Conservation (phyloP, 2,113 vertebrate species). For the Fukomys damarensis region DNA sequence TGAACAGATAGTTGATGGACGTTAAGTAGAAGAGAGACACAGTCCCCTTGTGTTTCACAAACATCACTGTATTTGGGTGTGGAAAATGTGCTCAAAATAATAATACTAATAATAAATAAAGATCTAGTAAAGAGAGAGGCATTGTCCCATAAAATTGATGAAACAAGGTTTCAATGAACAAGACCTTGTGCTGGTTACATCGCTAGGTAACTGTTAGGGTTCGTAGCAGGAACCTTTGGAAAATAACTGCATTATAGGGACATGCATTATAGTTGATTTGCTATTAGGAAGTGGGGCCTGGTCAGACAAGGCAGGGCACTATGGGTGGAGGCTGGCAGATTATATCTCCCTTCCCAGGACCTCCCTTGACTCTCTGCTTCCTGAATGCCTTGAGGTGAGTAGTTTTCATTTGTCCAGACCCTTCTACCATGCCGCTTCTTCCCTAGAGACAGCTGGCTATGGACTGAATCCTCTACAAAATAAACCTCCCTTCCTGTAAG, state of each 20-base stretch:
- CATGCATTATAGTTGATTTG: neutral
- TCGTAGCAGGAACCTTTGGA: neutral
- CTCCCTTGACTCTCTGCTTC: neutral
- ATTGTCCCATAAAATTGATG: neutral
- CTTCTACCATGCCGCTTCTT: neutral
- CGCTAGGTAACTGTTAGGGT: neutral
- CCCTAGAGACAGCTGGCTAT: neutral
- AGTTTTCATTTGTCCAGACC: neutral
- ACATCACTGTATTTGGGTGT: neutral
- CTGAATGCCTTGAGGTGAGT: neutral
- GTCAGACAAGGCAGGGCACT: neutral
- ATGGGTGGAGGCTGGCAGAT: neutral
- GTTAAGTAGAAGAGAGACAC: neutral
- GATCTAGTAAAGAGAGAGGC: neutral
- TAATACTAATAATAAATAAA: neutral
- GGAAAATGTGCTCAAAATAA: slow-evolving; percentile 16
- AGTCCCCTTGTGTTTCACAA: neutral
- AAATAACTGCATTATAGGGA: neutral
- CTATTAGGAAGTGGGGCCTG: neutral
- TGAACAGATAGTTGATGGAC: neutral
- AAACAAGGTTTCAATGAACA: neutral
- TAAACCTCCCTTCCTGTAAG: neutral
- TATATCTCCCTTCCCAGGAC: neutral
- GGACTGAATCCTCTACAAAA: neutral
- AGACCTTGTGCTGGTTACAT: neutral